A percentile compares a stretch with the other conserved stretches of the same genome.
These are phyloP conservation scores for Agriopis leucophaearia DNA, from an alignment of 2,888 invertebrate genomes.

Conservation along the genomic window DNA sequence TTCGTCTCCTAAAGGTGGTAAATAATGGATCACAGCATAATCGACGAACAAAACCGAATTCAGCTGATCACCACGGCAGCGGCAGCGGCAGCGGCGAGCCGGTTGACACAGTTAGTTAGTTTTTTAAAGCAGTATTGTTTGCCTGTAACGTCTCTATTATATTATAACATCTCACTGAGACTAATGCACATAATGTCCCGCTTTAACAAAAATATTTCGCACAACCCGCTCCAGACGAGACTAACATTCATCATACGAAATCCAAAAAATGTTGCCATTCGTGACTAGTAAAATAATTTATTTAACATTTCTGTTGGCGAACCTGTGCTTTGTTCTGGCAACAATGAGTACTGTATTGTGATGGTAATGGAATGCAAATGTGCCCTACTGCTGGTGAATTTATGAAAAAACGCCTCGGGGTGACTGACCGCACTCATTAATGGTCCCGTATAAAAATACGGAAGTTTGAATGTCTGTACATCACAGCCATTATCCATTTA, in stretches of 20 bases:
- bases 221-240: slow-evolving; percentile 6
- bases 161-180: no score
- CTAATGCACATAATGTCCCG: background rate
- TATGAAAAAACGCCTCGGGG: slow-evolving; percentile 53
- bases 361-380: slow-evolving; percentile 70
- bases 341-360: slow-evolving; percentile 57
- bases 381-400: slow-evolving; percentile 46
- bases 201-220: background rate
- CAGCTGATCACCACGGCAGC: no score
- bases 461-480: background rate
- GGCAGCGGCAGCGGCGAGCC: no score
- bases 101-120: no score
- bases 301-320: slow-evolving; percentile 45
- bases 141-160: no score
- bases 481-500: background rate
- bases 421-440: slow-evolving; percentile 23
- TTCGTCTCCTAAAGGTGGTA: no score
- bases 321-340: slow-evolving; percentile 45
- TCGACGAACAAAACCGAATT: no score
- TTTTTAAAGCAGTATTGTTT: no score
- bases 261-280: slow-evolving; percentile 34
- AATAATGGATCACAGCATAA: no score
- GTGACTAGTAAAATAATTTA: slow-evolving; percentile 47
- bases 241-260: slow-evolving; percentile 34
- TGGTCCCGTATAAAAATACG: slow-evolving; percentile 28